Evolutionary conservation across 2,797 vertebrate species (phyloP).

Genomic region (Hoplostethus atlanticus): DNA sequence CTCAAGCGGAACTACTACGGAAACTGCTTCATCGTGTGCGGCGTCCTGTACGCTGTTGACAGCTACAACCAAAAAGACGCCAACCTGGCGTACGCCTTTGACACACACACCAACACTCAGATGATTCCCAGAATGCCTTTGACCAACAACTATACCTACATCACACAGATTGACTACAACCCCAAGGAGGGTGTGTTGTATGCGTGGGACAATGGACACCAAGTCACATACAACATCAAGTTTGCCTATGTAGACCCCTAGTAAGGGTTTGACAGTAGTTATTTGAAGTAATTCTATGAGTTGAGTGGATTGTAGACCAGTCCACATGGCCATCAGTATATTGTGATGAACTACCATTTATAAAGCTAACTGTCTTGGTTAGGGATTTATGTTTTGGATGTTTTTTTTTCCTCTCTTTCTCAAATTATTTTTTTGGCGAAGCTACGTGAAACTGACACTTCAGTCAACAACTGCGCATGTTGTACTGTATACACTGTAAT

Average conservation of each 20-base stretch:
- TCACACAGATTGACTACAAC: constrained; percentile 98
- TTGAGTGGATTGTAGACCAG: constrained; percentile 92
- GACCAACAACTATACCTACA: constrained; percentile 93
- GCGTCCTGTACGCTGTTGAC: constrained; percentile 95
- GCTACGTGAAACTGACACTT: constrained; percentile 45
- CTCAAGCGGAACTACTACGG: constrained; percentile 92
- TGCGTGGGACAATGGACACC: constrained; percentile 98
- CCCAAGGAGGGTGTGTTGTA: constrained; percentile 95
- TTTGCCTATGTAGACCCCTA: constrained; percentile 89
- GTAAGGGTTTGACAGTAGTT: constrained; percentile 30
- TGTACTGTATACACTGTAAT: constrained; percentile 66
- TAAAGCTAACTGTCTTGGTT: constrained; percentile 20
- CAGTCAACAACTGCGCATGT: constrained; percentile 44
- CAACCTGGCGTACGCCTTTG: constrained; percentile 96
- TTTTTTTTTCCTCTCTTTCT: constrained; percentile 35
- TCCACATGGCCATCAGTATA: constrained; percentile 79
- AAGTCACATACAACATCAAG: constrained; percentile 95
- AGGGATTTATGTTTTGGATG: constrained; percentile 11
- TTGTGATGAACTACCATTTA: constrained; percentile 33
- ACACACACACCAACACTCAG: constrained; percentile 99
- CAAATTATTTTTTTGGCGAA: constrained; percentile 26
- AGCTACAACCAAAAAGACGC: constrained; percentile 91
- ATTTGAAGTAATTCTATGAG: constrained; percentile 54
- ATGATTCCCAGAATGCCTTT: constrained; percentile 95
- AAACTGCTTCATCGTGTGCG: constrained; percentile 97